These are phyloP conservation scores for Lepeophtheirus salmonis DNA, from an alignment of 1,140 invertebrate species.

Conservation along the genomic window DNA sequence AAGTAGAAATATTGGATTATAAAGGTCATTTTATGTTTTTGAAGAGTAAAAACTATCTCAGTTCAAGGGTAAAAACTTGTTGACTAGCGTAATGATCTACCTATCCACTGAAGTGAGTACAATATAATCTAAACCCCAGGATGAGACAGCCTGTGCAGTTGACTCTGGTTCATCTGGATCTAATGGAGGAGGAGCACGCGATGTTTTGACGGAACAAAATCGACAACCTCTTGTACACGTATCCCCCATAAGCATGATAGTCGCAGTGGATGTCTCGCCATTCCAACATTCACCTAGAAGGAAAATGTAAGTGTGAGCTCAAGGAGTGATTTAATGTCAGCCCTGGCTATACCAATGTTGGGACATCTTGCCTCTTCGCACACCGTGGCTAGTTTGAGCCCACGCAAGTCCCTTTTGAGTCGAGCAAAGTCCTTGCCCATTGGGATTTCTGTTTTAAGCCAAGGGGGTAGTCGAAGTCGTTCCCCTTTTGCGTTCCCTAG, in stretches of 20 bases:
- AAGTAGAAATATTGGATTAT: too few relatives aligned
- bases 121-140: conserved; percentile 92
- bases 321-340: conserved; percentile 35
- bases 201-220: conserved; percentile 98
- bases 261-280: conserved; percentile 66
- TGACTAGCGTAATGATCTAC: too few relatives aligned
- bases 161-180: conserved; percentile 79
- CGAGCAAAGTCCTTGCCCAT: conserved; percentile 58
- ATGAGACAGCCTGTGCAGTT: conserved; percentile 72
- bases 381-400: conserved; percentile 83
- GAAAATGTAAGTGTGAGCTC: neutral
- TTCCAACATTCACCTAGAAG: conserved; percentile 88
- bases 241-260: conserved; percentile 81
- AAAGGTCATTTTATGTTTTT: neutral
- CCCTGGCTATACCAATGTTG: conserved; percentile 99
- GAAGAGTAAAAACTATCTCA: neutral
- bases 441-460: conserved; percentile 90
- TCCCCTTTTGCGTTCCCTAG: conserved; percentile 25
- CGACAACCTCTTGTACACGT: conserved; percentile 74
- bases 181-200: conserved; percentile 64
- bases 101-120: conserved; percentile 95
- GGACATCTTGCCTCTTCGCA: conserved; percentile 98
- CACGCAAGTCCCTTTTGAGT: conserved; percentile 66
- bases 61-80: too few relatives aligned
- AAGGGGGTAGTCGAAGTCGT: conserved; percentile 72